phyloP scores from a whole-genome alignment of 2,888 invertebrate genomes.

The Trissolcus brochymenae region DNA sequence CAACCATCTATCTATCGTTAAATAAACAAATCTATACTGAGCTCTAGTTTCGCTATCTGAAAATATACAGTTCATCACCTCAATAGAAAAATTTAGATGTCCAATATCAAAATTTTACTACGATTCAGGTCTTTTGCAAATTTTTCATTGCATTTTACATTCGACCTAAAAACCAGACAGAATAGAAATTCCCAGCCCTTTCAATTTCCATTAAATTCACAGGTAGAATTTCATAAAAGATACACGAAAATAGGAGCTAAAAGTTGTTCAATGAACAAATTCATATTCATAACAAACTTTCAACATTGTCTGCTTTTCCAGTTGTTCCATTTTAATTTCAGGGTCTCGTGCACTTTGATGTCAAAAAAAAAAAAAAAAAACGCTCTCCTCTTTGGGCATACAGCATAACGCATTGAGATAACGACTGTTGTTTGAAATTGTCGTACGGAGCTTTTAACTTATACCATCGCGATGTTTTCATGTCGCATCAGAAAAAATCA shows the following conservation, averaged over 20 bases:
- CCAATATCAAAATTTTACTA: too few relatives aligned
- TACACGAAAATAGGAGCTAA: too few relatives aligned
- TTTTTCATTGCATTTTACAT: background rate
- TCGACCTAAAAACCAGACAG: too few relatives aligned
- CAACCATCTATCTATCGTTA: slow-evolving; percentile 31
- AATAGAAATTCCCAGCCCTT: too few relatives aligned
- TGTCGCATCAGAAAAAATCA: background rate
- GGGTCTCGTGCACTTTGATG: slow-evolving; percentile 2
- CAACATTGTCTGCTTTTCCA: background rate
- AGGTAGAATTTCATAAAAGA: too few relatives aligned
- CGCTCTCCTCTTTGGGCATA: background rate
- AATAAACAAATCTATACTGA: slow-evolving; percentile 31
- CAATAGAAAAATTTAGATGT: too few relatives aligned
- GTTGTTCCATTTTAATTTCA: slow-evolving; percentile 1
- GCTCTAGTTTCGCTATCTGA: background rate
- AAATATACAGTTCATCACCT: too few relatives aligned
- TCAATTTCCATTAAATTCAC: too few relatives aligned
- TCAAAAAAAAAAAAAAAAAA: background rate
- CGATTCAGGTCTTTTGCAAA: background rate
- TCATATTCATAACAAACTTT: background rate
- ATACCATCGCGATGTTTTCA: slow-evolving; percentile 2
- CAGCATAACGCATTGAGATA: slow-evolving; percentile 6
- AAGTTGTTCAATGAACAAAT: background rate
- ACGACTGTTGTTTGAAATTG: slow-evolving; percentile 14
- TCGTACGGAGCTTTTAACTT: slow-evolving; percentile 16